Evolutionary conservation across 2,113 vertebrate genomes (phyloP).

Genomic region (Mola mola): DNA sequence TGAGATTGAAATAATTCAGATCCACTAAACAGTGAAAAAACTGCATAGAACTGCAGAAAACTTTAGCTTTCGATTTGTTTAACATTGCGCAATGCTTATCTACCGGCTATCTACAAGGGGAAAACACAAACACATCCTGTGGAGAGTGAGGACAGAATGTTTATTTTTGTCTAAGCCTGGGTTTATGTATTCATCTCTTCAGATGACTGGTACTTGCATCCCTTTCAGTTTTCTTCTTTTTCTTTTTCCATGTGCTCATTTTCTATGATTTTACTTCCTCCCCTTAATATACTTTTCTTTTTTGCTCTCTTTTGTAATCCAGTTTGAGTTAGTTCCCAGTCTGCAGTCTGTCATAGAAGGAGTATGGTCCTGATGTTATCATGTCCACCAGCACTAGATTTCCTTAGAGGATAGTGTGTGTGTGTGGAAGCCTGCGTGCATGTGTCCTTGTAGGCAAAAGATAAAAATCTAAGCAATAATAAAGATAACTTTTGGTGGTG

Average conservation of each 20-base stretch:
- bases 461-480: background rate
- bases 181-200: slow-evolving; percentile 20
- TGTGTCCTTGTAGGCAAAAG: background rate
- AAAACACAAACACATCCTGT: slow-evolving; percentile 47
- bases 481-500: background rate
- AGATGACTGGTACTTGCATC: slow-evolving; percentile 12
- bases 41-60: too few species aligned
- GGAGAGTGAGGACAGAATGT: slow-evolving; percentile 21
- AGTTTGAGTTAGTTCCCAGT: slow-evolving; percentile 61
- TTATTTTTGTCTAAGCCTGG: slow-evolving; percentile 37
- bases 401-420: slow-evolving; percentile 55
- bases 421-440: background rate
- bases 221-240: slow-evolving; percentile 18
- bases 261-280: slow-evolving; percentile 23
- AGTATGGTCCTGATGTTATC: slow-evolving; percentile 69
- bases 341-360: slow-evolving; percentile 68
- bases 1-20: too few species aligned
- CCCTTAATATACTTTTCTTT: slow-evolving; percentile 21
- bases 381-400: slow-evolving; percentile 58
- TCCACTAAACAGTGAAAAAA: too few species aligned
- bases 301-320: slow-evolving; percentile 52
- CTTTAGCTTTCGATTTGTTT: too few species aligned
- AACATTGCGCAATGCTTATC: too few species aligned
- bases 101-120: background rate
- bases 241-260: slow-evolving; percentile 14